Evolutionary conservation across 2,888 invertebrate genomes (phyloP).

Genomic region (Apodemia hepburni): DNA sequence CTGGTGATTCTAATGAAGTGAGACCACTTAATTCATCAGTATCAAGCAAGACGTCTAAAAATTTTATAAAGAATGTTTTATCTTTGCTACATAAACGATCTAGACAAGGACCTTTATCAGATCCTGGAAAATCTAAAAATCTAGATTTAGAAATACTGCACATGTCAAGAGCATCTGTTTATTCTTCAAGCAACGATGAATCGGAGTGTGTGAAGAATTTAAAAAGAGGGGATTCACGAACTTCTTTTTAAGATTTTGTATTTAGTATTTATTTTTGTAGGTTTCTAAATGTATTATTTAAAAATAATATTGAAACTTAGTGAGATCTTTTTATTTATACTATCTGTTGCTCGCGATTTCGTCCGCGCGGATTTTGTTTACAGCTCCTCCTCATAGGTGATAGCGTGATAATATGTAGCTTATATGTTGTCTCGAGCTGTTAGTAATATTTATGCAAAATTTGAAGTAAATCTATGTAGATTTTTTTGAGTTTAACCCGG

Average conservation of each 20-base stretch:
- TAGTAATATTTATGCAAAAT: no score
- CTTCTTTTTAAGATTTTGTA: slow-evolving; percentile 43
- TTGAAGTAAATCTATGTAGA: no score
- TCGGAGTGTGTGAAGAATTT: slow-evolving; percentile 40
- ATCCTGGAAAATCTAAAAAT: slow-evolving; percentile 47
- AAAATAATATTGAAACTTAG: background rate
- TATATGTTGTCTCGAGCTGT: no score
- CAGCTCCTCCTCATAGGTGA: no score
- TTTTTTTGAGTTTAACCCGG: no score
- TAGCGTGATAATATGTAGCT: no score
- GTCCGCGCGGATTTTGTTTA: no score
- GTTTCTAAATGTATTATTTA: background rate
- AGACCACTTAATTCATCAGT: slow-evolving; percentile 37
- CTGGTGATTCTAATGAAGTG: slow-evolving; percentile 38
- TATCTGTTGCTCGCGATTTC: no score
- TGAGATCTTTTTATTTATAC: background rate
- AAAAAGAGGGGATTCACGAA: slow-evolving; percentile 47
- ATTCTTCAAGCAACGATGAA: slow-evolving; percentile 48
- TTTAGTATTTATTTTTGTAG: slow-evolving; percentile 2
- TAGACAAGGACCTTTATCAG: slow-evolving; percentile 47
- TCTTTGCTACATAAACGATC: slow-evolving; percentile 46
- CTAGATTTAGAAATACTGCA: slow-evolving; percentile 55
- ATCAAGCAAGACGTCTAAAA: slow-evolving; percentile 59
- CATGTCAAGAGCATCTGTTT: slow-evolving; percentile 51
- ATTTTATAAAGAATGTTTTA: slow-evolving; percentile 49